These are phyloP conservation scores for Anhinga rufa DNA, from an alignment of 2,113 vertebrate genomes.

Conservation along the genomic window DNA sequence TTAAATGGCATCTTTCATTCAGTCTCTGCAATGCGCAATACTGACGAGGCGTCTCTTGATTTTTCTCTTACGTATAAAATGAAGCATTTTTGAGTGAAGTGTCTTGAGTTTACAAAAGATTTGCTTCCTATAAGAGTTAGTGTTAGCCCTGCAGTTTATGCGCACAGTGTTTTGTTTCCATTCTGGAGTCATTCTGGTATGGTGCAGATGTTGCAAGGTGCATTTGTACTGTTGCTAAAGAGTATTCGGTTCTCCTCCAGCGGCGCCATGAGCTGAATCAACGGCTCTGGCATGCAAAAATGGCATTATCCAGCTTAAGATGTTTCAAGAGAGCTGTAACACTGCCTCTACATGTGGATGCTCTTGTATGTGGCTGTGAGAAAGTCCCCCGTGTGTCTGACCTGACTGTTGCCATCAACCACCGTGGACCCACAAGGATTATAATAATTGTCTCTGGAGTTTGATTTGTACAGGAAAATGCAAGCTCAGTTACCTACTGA, in stretches of 20 bases:
- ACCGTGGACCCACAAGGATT: background rate
- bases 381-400: background rate
- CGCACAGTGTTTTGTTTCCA: background rate
- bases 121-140: background rate
- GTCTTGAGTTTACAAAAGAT: background rate
- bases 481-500: background rate
- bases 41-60: background rate
- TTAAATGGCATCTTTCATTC: background rate
- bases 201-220: background rate
- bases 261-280: accelerated
- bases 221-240: background rate
- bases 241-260: background rate
- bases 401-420: background rate
- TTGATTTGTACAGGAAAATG: background rate
- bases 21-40: background rate
- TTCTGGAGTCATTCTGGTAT: background rate
- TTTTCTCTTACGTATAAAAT: background rate
- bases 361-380: accelerated
- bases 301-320: background rate
- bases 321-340: background rate
- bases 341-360: accelerated
- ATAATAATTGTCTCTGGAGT: background rate
- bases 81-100: background rate
- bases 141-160: background rate
- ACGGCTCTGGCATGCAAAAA: background rate